Percentiles rank a stretch among this genome's conserved stretches.
These are phyloP conservation scores for Gadopsis marmoratus DNA, from an alignment of 2,797 vertebrate species.

Conservation along the genomic window DNA sequence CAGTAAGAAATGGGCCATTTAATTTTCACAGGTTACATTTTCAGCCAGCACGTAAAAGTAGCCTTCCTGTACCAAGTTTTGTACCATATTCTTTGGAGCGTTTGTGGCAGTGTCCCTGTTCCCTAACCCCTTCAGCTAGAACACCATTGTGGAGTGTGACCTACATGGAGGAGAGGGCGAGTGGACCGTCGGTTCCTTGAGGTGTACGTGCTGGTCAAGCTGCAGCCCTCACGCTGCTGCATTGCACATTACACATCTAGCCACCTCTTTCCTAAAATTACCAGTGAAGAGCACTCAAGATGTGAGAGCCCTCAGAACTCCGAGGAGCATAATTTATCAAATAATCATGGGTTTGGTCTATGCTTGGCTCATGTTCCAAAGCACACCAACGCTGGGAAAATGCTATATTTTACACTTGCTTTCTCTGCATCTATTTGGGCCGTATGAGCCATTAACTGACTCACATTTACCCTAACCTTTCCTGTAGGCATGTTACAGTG, in stretches of 20 bases:
- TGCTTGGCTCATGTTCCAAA: constrained; percentile 27
- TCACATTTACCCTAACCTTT: not conserved
- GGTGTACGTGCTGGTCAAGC: constrained; percentile 16
- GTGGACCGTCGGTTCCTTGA: constrained; percentile 13
- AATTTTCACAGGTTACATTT: not conserved
- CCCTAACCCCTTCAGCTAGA: constrained; percentile 35
- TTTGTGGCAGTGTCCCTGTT: constrained; percentile 21
- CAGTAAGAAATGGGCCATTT: not conserved
- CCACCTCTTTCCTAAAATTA: constrained; percentile 33
- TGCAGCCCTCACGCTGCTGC: not conserved
- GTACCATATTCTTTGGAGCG: constrained; percentile 21
- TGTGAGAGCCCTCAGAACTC: constrained; percentile 24
- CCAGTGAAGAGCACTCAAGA: constrained; percentile 44
- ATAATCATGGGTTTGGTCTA: constrained; percentile 44
- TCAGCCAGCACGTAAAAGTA: not conserved
- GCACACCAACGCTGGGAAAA: constrained; percentile 13
- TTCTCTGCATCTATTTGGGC: constrained; percentile 1
- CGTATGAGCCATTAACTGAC: not conserved
- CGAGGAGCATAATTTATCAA: constrained; percentile 41
- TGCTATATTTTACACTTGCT: not conserved
- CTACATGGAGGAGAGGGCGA: constrained; percentile 36
- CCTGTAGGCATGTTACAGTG: constrained; percentile 1
- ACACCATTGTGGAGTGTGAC: constrained; percentile 43
- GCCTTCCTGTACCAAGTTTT: not conserved
- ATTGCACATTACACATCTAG: constrained; percentile 21